A percentile compares a stretch with the other conserved stretches of the same genome.
These are phyloP conservation scores for Empidonax traillii DNA, from an alignment of 2,113 vertebrate genomes.

Conservation along the genomic window DNA sequence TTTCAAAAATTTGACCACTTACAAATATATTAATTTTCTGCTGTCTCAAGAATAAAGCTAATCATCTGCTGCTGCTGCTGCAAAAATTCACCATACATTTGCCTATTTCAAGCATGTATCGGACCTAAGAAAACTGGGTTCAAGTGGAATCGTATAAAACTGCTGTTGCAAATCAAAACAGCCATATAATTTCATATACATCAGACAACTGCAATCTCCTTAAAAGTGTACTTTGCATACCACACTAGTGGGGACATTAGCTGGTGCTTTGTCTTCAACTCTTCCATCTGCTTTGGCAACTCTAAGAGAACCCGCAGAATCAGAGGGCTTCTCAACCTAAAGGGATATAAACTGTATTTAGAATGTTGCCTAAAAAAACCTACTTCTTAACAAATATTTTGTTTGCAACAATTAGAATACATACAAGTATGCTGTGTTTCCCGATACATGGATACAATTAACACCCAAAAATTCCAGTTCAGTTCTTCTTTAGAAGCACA, in stretches of 20 bases:
- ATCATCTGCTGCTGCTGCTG: not conserved
- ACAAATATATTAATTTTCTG: not conserved
- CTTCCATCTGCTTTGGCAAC: constrained; percentile 88
- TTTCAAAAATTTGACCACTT: not conserved
- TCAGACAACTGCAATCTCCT: not conserved
- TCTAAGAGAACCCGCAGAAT: constrained; percentile 84
- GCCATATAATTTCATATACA: not conserved
- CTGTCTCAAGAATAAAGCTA: not conserved
- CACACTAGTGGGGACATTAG: constrained; percentile 79
- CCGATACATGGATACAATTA: not conserved
- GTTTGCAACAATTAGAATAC: not conserved
- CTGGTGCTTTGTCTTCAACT: constrained; percentile 84
- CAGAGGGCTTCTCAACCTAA: constrained; percentile 86
- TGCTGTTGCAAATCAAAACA: not conserved
- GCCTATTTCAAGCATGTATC: not conserved
- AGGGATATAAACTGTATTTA: not conserved
- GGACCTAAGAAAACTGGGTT: not conserved
- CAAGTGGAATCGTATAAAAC: rapidly evolving
- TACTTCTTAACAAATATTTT: not conserved
- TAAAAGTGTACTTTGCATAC: constrained; percentile 70
- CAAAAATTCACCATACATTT: not conserved
- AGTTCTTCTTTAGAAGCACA: not conserved
- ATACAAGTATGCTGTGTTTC: not conserved
- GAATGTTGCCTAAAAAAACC: not conserved
- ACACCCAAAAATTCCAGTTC: not conserved